phyloP scores from a whole-genome alignment of 2,888 invertebrate genomes.

The Lasioglossum leucozonium region DNA sequence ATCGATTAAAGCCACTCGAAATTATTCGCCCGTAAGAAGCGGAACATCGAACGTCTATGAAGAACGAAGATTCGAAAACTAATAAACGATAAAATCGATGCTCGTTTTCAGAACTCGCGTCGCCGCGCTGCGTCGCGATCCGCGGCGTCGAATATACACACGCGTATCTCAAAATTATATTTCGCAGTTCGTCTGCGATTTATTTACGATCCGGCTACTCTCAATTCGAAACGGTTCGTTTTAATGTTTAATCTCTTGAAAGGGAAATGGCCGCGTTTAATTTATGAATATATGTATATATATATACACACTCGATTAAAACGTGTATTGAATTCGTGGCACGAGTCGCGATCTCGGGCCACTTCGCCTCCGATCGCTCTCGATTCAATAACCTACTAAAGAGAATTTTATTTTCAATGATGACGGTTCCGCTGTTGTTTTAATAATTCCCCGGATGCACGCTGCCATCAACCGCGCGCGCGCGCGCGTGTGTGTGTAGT shows the following conservation, averaged over 20 bases:
- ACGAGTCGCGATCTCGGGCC: background rate
- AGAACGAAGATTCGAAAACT: background rate
- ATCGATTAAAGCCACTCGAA: background rate
- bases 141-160: background rate
- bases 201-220: background rate
- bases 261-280: background rate
- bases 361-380: background rate
- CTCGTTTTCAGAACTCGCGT: background rate
- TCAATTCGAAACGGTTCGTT: background rate
- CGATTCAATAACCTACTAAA: background rate
- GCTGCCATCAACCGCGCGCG: background rate
- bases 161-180: background rate
- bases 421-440: background rate
- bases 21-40: background rate
- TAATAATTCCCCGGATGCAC: background rate
- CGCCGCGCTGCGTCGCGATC: too few species aligned
- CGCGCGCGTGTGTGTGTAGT: too few species aligned
- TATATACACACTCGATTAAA: background rate
- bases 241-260: background rate
- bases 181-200: background rate
- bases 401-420: background rate
- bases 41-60: background rate
- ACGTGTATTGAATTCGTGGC: background rate
- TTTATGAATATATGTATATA: background rate
- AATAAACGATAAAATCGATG: background rate